These are phyloP conservation scores for Chiridota heheva DNA, from an alignment of 35 echinoderm and acorn worm species.

Conservation along the genomic window DNA sequence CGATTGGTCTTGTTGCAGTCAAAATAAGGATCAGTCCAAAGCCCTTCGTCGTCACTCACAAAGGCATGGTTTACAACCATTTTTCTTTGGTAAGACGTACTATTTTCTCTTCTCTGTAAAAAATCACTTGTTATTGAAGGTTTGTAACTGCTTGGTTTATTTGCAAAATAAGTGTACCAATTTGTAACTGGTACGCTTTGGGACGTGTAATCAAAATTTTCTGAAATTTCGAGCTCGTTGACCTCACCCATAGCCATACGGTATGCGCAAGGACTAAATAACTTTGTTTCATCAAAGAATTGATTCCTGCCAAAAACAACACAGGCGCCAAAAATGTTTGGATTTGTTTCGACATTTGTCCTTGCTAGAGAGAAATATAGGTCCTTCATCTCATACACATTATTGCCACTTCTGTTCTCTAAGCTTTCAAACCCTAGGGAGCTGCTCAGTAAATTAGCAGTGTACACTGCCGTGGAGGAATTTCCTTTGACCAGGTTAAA, in stretches of 20 bases:
- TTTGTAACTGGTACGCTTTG: constrained; percentile 10
- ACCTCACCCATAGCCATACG: neutral
- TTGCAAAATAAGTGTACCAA: constrained; percentile 55
- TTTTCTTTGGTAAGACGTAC: constrained; percentile 43
- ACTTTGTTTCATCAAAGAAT: neutral
- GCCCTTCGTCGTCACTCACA: constrained; percentile 55
- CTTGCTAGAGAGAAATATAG: constrained; percentile 62
- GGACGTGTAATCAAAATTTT: constrained; percentile 43
- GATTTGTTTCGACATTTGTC: constrained; percentile 73
- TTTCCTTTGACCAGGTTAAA: constrained; percentile 32
- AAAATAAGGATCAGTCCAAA: constrained; percentile 75
- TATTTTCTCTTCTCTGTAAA: constrained; percentile 63
- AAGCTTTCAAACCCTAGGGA: constrained; percentile 25
- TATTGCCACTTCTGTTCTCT: constrained; percentile 1
- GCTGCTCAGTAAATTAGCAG: constrained; percentile 57
- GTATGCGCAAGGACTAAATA: constrained; percentile 66
- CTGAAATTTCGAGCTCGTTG: constrained; percentile 51
- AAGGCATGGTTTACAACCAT: constrained; percentile 43
- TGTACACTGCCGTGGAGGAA: constrained; percentile 46
- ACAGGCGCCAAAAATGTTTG: constrained; percentile 55
- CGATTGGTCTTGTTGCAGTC: constrained; percentile 70
- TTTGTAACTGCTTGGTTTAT: neutral
- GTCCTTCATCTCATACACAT: constrained; percentile 44
- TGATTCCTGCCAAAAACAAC: constrained; percentile 51
- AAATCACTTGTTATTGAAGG: neutral